Evolutionary conservation across 30 jellyfish, hydroid and myxozoan genomes (phyloP), one percentile per base, ranked within the genome.

Genomic region (Cassiopea xamachana): DNA sequence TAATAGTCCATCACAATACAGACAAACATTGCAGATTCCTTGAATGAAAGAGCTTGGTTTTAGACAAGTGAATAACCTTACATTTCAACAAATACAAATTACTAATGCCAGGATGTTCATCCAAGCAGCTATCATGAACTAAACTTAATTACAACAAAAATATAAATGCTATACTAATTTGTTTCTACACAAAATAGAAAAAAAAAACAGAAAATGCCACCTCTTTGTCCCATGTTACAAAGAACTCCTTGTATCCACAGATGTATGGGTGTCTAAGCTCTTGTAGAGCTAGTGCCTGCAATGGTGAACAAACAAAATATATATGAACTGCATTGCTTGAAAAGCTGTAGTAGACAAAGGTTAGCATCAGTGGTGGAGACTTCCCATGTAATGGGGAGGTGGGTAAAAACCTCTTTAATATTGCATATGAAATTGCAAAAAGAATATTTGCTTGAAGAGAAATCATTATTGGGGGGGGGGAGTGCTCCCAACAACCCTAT

Each of bases 11-110:
- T 94, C 1, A 94, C 96, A 47, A 94, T 94, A 73, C 98, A 94
- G 9, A 94, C 98, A 85, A 94, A 94, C 98, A 94, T 94, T 62
- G 98, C 98, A 39, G 98, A 94, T 89, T 94, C 97, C 98, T 94
- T 60, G 1, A 74, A 81, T 1, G 43, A 48, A 49, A 78, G 50
- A 45, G 39, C 39, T 27, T 27, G 39, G 39, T 27, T 27, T 27
- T 27, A 27, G 39, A 27, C 39, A 27, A 27, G 0, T 27, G 39
- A 27, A 27, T 27, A 27, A 27, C 39, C 39, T 27, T 27, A 27
- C 39, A 27, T 27, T 27, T 27, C 39, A 27, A 27, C 39, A 27
- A 27, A 27, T 27, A 27, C 39, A 27, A 27, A 27, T 27, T 27
- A 27, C 39, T 27, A 27, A 27, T 27, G 39, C 39, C 39, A 27